Evolutionary conservation across 2,888 invertebrate genomes (phyloP), one percentile per base, ranked within the genome.

Genomic region (Oscheius sp.): DNA sequence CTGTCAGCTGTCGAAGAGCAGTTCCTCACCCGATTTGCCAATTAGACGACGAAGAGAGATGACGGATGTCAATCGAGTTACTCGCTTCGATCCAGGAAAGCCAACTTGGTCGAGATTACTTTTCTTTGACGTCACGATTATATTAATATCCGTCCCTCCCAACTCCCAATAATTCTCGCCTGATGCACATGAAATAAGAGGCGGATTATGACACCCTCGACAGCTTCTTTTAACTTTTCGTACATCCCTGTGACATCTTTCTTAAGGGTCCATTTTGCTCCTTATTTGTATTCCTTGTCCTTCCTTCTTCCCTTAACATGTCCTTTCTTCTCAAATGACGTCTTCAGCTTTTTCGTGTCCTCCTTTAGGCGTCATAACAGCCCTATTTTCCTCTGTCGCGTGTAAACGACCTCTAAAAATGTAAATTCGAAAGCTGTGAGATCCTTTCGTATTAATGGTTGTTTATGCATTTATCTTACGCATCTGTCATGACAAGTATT

Each of bases 121-220:
- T 56, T 38, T 38, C 56, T 22, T 56, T 56, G 56, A 56, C 56
- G 56, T 56, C 56, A 56, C 56, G 38, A 36, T 20, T 36, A 50
- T n/a, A n/a, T n/a, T 50, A 50, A 24, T 50, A 50, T 50, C n/a
- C n/a, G n/a, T n/a, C n/a, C n/a, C n/a, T n/a, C n/a, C n/a, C n/a
- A n/a, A n/a, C n/a, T n/a, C n/a, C n/a, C n/a, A 41, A 41, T 41
- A 41, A 41, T 41, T 17, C 14, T 20, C 41, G 41, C 41, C 41
- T 14, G 14, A 17, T 14, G 41, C 14, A 41, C n/a, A 17, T 41
- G 41, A 17, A 14, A 14, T 9, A 12, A 9, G 28, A 50, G 24
- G n/a, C 30, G 50, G 50, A 50, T 50, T 50, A 50, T 50, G 50
- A 50, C 50, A 50, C 50, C 5, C 28, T 50, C 41, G 50, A 9